Evolutionary conservation across 2,113 vertebrate genomes (phyloP).

Genomic region (Solea senegalensis): DNA sequence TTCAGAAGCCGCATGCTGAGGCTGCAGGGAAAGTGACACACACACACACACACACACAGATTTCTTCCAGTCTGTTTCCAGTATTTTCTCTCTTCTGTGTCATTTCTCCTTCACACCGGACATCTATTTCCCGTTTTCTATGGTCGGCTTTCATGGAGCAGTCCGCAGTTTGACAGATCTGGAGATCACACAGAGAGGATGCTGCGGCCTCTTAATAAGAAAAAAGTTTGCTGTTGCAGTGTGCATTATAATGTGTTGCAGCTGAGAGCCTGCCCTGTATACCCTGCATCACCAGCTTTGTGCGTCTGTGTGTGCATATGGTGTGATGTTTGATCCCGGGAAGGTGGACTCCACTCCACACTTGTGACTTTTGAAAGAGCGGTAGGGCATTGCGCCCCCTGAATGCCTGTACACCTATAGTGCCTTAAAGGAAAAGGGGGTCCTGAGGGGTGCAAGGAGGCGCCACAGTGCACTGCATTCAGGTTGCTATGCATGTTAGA

Average conservation of each 20-base stretch:
- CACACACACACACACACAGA: conserved; percentile 12
- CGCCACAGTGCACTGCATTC: conserved; percentile 53
- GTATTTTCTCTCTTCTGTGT: conserved; percentile 43
- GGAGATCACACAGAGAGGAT: conserved; percentile 61
- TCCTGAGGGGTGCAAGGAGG: conserved; percentile 45
- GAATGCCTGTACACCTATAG: conserved; percentile 57
- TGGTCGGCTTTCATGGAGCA: conserved; percentile 54
- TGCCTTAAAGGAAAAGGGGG: conserved; percentile 48
- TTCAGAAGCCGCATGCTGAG: conserved; percentile 20
- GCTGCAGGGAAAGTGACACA: conserved; percentile 1
- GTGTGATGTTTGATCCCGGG: conserved; percentile 17
- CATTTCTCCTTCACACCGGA: conserved; percentile 49
- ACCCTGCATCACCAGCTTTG: conserved; percentile 38
- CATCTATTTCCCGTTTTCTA: conserved; percentile 47
- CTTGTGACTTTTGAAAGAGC: conserved; percentile 57
- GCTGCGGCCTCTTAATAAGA: conserved; percentile 40
- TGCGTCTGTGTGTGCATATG: conserved; percentile 39
- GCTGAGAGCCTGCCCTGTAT: conserved; percentile 48
- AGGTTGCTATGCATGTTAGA: conserved; percentile 56
- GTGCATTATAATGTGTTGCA: conserved; percentile 43
- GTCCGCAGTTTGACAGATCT: conserved; percentile 57
- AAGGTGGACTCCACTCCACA: conserved; percentile 40
- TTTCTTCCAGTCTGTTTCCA: conserved; percentile 30
- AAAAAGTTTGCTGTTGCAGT: conserved; percentile 52
- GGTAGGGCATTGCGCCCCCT: conserved; percentile 36